These are phyloP conservation scores for Ailurus styani DNA, from an alignment of 2,113 vertebrate species.

Conservation along the genomic window DNA sequence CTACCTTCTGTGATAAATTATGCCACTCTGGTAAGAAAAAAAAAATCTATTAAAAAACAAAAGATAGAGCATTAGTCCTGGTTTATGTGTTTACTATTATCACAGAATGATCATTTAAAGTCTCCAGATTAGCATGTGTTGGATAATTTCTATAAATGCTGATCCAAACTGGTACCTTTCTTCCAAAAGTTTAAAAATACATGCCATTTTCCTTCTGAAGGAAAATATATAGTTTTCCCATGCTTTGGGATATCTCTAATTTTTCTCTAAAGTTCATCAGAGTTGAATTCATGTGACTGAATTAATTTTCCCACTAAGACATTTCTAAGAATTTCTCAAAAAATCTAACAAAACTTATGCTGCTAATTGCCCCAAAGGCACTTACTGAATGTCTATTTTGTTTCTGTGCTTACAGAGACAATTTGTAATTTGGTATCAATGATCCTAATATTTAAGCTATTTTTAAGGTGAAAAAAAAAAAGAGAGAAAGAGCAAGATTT, in stretches of 20 bases:
- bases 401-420: background rate
- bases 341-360: background rate
- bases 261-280: background rate
- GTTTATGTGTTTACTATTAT: background rate
- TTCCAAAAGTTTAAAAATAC: background rate
- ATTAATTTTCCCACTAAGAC: background rate
- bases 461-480: background rate
- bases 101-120: background rate
- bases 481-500: background rate
- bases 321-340: background rate
- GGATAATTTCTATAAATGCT: background rate
- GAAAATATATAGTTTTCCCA: background rate
- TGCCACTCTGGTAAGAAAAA: background rate
- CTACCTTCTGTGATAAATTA: conserved; percentile 19
- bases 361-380: background rate
- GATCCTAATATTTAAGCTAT: background rate
- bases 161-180: background rate
- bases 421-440: background rate
- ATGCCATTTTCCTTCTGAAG: background rate
- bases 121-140: background rate
- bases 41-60: background rate
- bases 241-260: background rate
- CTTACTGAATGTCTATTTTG: background rate
- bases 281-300: background rate
- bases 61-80: background rate